Evolutionary conservation across 2,797 vertebrate genomes (phyloP).

Genomic region (Tokudaia tokunoshimensis): DNA sequence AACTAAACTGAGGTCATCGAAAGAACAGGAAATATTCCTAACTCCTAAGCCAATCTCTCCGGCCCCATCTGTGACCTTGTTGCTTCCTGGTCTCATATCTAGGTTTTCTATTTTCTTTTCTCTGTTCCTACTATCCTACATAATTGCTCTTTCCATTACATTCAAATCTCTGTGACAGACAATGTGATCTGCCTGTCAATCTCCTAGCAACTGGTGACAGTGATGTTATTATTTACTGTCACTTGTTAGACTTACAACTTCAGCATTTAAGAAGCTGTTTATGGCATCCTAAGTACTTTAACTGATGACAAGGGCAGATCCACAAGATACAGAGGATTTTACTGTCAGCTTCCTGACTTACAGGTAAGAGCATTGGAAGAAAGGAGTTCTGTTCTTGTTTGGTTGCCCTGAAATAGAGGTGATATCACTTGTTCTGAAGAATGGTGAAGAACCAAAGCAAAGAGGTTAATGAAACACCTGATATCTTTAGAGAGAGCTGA

Average conservation of each 20-base stretch:
- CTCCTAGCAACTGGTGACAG: not conserved
- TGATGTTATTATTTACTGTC: conserved; percentile 53
- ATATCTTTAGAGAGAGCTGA: not conserved
- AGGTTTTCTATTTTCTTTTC: not conserved
- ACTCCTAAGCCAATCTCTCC: not conserved
- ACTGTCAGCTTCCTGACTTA: conserved; percentile 10
- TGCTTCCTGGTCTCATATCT: not conserved
- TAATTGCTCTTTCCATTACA: not conserved
- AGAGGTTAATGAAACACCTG: not conserved
- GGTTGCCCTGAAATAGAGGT: not conserved
- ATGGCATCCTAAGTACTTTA: conserved; percentile 1
- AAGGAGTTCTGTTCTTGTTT: not conserved
- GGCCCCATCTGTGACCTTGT: not conserved
- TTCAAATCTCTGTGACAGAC: not conserved
- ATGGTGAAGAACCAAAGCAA: not conserved
- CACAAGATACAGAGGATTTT: not conserved
- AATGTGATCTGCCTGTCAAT: not conserved
- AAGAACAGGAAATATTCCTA: not conserved
- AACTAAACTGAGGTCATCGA: not conserved
- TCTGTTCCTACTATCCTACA: not conserved
- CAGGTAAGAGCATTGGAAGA: not conserved
- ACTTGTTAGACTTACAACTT: conserved; percentile 16
- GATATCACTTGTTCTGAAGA: not conserved
- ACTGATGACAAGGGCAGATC: conserved; percentile 26
- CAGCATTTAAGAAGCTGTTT: conserved; percentile 36